Percentiles rank a stretch among this genome's conserved stretches.
These are phyloP conservation scores for Hephaestus fuliginosus DNA, from an alignment of 2,797 vertebrate genomes.

Conservation along the genomic window DNA sequence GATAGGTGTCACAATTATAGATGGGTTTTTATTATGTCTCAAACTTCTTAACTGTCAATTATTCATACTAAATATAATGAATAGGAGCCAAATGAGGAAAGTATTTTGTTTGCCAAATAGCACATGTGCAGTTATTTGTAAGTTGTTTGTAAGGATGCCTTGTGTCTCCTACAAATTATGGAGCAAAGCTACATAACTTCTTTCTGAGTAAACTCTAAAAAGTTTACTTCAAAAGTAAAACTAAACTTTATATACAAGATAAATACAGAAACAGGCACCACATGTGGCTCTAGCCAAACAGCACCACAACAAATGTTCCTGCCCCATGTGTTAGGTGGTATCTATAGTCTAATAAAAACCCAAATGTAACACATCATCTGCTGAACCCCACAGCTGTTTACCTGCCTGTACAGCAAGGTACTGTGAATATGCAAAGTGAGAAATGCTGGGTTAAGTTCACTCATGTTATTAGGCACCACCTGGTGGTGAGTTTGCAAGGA, in stretches of 20 bases:
- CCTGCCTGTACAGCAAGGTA: slow-evolving; percentile 50
- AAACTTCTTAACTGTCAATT: not conserved
- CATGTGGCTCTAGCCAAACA: slow-evolving; percentile 13
- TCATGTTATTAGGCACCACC: slow-evolving; percentile 85
- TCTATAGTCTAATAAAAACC: slow-evolving; percentile 41
- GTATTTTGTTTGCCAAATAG: too few relatives aligned
- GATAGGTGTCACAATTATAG: not conserved
- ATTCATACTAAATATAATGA: not conserved
- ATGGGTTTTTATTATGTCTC: not conserved
- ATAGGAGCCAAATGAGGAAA: not conserved
- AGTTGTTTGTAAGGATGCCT: not conserved
- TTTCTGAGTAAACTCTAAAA: slow-evolving; percentile 1
- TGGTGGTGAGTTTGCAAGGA: slow-evolving; percentile 82
- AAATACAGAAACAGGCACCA: slow-evolving; percentile 15
- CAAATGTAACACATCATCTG: slow-evolving; percentile 47
- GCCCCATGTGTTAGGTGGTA: not conserved
- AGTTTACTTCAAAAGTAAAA: slow-evolving; percentile 16
- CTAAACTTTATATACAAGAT: slow-evolving; percentile 15
- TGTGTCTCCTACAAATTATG: not conserved
- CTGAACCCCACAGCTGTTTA: slow-evolving; percentile 36
- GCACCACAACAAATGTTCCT: slow-evolving; percentile 30
- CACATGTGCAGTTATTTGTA: too few relatives aligned
- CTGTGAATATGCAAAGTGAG: slow-evolving; percentile 71
- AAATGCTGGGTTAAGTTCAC: slow-evolving; percentile 61
- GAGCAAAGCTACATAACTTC: not conserved